These are phyloP conservation scores for Phengaris alcon DNA, from an alignment of 2,888 invertebrate genomes.

Conservation along the genomic window DNA sequence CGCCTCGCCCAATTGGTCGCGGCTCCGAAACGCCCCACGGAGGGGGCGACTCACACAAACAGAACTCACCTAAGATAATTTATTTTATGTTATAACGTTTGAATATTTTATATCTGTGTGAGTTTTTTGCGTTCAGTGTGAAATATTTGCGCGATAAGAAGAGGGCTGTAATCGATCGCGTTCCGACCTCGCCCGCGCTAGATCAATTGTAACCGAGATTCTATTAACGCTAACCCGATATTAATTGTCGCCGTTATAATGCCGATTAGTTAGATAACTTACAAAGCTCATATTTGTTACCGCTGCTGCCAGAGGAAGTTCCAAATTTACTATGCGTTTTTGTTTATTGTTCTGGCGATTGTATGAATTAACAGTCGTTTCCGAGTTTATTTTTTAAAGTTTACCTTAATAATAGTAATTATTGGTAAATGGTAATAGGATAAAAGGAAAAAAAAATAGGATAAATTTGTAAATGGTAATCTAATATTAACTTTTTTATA, in stretches of 20 bases:
- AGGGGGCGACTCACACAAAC: constrained; percentile 73
- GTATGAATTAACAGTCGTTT: not conserved
- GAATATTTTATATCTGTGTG: constrained; percentile 80
- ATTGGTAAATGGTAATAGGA: too few relatives aligned
- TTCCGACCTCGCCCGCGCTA: constrained; percentile 64
- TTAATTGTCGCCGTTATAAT: constrained; percentile 23
- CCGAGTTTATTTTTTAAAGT: not conserved
- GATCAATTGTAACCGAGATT: constrained; percentile 54
- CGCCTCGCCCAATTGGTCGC: constrained; percentile 77
- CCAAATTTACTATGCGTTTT: not conserved
- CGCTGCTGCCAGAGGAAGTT: not conserved
- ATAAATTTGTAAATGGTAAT: too few relatives aligned
- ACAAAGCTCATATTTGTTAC: not conserved
- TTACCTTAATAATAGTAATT: not conserved
- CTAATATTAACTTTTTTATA: too few relatives aligned
- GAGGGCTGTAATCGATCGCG: constrained; percentile 78
- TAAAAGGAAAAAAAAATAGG: too few relatives aligned
- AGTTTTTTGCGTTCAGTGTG: constrained; percentile 80
- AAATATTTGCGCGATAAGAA: constrained; percentile 79
- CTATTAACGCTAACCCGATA: constrained; percentile 32
- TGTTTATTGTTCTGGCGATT: not conserved
- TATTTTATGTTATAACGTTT: constrained; percentile 80
- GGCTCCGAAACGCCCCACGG: constrained; percentile 70
- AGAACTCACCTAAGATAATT: constrained; percentile 77
- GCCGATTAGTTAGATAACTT: constrained; percentile 10